Evolutionary conservation across 2,797 vertebrate species (phyloP), one percentile per base, ranked within the genome.

Genomic region (Scomberomorus guttatus): DNA sequence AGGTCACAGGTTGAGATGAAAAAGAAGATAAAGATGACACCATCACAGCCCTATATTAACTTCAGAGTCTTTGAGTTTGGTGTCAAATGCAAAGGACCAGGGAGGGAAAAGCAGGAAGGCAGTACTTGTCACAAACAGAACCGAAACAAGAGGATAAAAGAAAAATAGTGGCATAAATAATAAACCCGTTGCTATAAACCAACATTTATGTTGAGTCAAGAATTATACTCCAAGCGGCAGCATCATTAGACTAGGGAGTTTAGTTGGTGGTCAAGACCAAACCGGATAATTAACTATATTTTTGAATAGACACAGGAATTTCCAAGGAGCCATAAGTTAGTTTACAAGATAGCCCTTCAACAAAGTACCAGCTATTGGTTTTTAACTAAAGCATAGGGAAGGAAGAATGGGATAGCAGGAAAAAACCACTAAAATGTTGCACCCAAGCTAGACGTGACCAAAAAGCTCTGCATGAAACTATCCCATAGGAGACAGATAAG

Each of bases 1-100:
- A 88, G 80, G 83, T 81, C 72, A 80, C 64, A 72, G 58, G 80
- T 77, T 72, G 75, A 85, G 71, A 89, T 81, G 78, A 90, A 71
- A 84, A 83, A 76, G 13, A 29, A 72, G 73, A 74, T n/a, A 57
- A 78, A 55, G 72, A 82, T 32, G 48, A 57, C 44, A 58, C 56
- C 24, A 29, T 77, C 70, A 84, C 66, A 79, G 64, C 27, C 56
- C 9, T 39, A 50, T 39, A 67, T 72, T 60, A 68, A 75, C 72
- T 32, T 80, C 57, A n/a, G 18, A n/a, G 56, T 37, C 83, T 88
- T 90, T 84, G 69, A 87, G 84, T 83, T 70, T 6, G 63, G 60
- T 57, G 42, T 65, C 18, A 55, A 73, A 83, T n/a, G 39, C 37
- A 72, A 64, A 75, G 44, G 29, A 46, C 15, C 5, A 0, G 52